These are phyloP conservation scores for Drosophila pegasa DNA, from an alignment of 2,888 invertebrate genomes.

Conservation along the genomic window DNA sequence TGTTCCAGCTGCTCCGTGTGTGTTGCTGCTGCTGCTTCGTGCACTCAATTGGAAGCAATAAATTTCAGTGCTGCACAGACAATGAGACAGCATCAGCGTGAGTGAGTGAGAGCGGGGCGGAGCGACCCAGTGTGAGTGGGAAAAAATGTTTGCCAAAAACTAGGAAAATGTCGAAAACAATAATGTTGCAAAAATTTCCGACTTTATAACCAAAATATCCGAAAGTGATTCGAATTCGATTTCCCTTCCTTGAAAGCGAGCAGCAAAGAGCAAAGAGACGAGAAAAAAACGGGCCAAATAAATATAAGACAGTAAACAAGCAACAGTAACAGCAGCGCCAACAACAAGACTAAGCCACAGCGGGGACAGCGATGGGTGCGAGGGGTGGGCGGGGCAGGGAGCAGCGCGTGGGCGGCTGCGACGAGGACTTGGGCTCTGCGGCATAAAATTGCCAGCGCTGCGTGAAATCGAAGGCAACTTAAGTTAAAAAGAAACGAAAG, in stretches of 20 bases:
- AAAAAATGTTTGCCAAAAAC: slow-evolving; percentile 63
- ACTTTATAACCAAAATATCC: slow-evolving; percentile 83
- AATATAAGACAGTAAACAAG: slow-evolving; percentile 68
- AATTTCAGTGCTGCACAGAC: slow-evolving; percentile 77
- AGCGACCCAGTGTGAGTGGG: slow-evolving; percentile 14
- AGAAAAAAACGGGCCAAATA: slow-evolving; percentile 53
- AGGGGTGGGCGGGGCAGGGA: background rate
- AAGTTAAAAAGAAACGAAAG: slow-evolving; percentile 67
- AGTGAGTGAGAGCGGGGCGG: slow-evolving; percentile 1
- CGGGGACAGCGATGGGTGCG: slow-evolving; percentile 17
- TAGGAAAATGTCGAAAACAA: slow-evolving; percentile 80
- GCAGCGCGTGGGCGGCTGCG: background rate
- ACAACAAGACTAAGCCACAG: slow-evolving; percentile 54
- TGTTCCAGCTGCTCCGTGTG: slow-evolving; percentile 9
- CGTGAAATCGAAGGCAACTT: slow-evolving; percentile 77
- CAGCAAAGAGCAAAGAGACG: slow-evolving; percentile 13
- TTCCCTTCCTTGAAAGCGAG: slow-evolving; percentile 66
- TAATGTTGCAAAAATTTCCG: slow-evolving; percentile 82
- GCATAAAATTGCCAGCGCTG: slow-evolving; percentile 77
- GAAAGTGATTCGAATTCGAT: slow-evolving; percentile 84
- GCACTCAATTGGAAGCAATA: slow-evolving; percentile 83
- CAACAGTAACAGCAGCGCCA: slow-evolving; percentile 53
- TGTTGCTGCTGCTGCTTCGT: slow-evolving; percentile 45
- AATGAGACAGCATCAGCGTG: slow-evolving; percentile 46
- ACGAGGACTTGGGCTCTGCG: slow-evolving; percentile 44